These are phyloP conservation scores for Tupaia tana DNA, from an alignment of 2,113 vertebrate genomes.

Conservation along the genomic window DNA sequence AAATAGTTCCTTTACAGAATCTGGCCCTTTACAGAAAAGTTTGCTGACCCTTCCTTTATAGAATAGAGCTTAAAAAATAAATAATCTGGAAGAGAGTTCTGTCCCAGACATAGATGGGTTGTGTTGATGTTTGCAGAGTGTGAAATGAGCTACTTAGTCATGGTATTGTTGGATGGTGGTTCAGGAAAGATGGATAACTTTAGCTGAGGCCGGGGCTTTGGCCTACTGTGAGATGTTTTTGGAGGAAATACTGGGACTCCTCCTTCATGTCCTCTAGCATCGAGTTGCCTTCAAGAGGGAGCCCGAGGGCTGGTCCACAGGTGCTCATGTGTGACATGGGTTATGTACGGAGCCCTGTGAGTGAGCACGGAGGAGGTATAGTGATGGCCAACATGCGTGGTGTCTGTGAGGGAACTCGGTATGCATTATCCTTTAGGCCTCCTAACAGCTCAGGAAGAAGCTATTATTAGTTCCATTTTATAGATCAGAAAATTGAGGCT, in stretches of 20 bases:
- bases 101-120: neutral
- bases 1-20: neutral
- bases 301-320: neutral
- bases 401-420: neutral
- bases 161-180: neutral
- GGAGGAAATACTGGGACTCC: neutral
- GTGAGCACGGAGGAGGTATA: neutral
- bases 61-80: neutral
- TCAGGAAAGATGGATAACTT: neutral
- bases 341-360: neutral
- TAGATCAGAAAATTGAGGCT: constrained; percentile 40
- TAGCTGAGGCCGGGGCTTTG: neutral
- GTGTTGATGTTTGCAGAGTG: neutral
- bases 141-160: neutral
- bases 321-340: neutral
- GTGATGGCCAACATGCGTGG: fast-evolving
- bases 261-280: neutral
- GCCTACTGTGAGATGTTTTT: neutral
- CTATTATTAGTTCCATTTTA: constrained; percentile 63
- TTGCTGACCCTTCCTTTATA: neutral
- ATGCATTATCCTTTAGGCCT: neutral
- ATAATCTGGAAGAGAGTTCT: neutral
- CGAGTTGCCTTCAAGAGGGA: neutral
- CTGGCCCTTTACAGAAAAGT: neutral
- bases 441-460: neutral